Evolutionary conservation across 1,140 invertebrate species (phyloP), one percentile per base, ranked within the genome.

Genomic region (Drosophila oshimai): DNA sequence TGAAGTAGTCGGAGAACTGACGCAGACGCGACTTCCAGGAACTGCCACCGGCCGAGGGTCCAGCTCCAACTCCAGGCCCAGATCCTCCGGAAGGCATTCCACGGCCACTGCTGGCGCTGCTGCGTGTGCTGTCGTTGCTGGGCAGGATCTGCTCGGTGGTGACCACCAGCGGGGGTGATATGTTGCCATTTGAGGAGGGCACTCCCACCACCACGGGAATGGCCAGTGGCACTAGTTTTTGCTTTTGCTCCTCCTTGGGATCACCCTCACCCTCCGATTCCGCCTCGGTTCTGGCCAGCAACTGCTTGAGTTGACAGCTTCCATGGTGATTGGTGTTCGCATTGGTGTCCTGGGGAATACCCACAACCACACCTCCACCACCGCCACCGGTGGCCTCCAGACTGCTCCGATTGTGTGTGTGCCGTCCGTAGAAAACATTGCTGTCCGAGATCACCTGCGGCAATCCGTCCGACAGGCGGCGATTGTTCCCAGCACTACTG

Each of bases 401-500:
- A 42, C 69, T 84, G 70, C 78, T 65, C 20, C 89, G 90, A 51
- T 89, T 75, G 17, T n/a, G n/a, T n/a, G n/a, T n/a, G n/a, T 81
- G 89, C 2, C 81, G 88, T 7, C 90, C 88, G 13, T 91, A 91
- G 49, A 90, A 91, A 2, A 91, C 90, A 50, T 90, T 91, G 45
- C 88, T 90, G 39, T 91, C 90, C 37, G 90, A 91, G 39, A 89
- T 91, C 24, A 90, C 90, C 64, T 90, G 89, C 4, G 90, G 90
- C 57, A 91, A 42, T 5, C 89, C 90, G 44, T 91, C 90, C 15
- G 90, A 91, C 4, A 90, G 50, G 0, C 90, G 88, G 6, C 90
- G 89, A 81, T 88, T 91, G 45, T 87, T 89, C 44, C 71, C 67
- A 1, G 39, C 67, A 10, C 51, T 86, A 53, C 88, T 91, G 28